Base-by-base conservation (phyloP, 2,113 vertebrate genomes). In the Oenanthe melanoleuca region DNA sequence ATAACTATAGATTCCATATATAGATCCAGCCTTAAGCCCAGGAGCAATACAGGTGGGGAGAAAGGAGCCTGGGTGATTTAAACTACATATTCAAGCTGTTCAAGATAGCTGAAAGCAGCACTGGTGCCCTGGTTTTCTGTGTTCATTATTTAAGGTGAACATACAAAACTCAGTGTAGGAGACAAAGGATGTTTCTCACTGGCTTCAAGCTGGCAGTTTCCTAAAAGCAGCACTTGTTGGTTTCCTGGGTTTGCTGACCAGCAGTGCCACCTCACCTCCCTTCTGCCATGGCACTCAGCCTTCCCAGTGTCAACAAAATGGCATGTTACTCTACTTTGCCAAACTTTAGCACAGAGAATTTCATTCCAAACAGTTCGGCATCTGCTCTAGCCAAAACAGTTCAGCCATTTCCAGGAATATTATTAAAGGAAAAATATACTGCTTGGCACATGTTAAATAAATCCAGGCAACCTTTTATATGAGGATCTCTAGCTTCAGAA, bases 381-480 rank as follows among this genome's bases (percentile, higher is more conserved):
- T 71, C 44, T 79, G 73, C 78, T 56, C 79, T 72, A 95, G 61
- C 84, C 65, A 89, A 81, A 91, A 79, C 4, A 50, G 61, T 60
- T 78, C 50, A 69, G 49, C 14, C 53, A 82, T 90, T 96, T 94
- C 82, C 88, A 88, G 88, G 85, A 94, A 94, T 69, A 93, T 67
- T 81, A 60, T 74, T 89, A 71, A 55, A 38, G 50, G 67, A 14
- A 89, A 93, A 77, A 89, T 45, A 67, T 24, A 69, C 53, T 56
- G 18, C 50, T 92, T 94, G 81, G 74, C 53, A 82, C 3, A 5
- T 0, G 0, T 42, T 73, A 83, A 88, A 73, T 61, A 92, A 92
- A 89, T 55, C 40, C 75, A 82, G 79, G 66, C 79, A 61, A 69
- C 21, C 12, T 57, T 94, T 94, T 55, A 69, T 63, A 31, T 15